phyloP scores from a whole-genome alignment of 1,140 invertebrate genomes.

The Stegodyphus mimosarum region DNA sequence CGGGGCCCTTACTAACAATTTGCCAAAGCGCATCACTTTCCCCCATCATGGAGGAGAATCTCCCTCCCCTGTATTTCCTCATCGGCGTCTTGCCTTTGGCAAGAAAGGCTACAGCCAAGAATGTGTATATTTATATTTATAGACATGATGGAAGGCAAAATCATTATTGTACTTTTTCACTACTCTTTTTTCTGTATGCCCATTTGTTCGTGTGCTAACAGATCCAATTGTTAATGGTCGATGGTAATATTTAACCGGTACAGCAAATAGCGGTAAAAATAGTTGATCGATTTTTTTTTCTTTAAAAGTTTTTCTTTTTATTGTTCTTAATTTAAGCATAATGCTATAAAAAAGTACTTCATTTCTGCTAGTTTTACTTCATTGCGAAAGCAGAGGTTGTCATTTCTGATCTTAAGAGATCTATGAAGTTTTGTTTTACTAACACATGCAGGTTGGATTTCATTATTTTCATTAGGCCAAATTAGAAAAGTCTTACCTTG shows the following conservation, averaged over 20 bases:
- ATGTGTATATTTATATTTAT: conserved; percentile 39
- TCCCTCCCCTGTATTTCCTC: conserved; percentile 5
- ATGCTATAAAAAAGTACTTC: too few relatives aligned
- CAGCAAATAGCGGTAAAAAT: too few relatives aligned
- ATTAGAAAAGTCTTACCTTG: too few relatives aligned
- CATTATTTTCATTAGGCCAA: too few relatives aligned
- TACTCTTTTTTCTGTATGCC: not conserved
- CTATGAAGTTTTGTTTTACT: too few relatives aligned
- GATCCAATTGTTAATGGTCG: not conserved
- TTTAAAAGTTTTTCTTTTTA: too few relatives aligned
- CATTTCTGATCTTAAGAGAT: too few relatives aligned
- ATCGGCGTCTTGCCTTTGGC: not conserved
- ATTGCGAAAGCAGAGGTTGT: too few relatives aligned
- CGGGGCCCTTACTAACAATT: conserved; percentile 40
- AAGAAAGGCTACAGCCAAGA: not conserved
- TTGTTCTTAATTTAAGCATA: too few relatives aligned
- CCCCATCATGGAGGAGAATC: not conserved
- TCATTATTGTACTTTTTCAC: conserved; percentile 26
- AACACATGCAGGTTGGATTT: too few relatives aligned
- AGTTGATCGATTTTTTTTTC: too few relatives aligned
- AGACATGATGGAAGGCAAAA: conserved; percentile 35
- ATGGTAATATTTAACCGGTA: not conserved
- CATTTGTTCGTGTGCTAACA: conserved; percentile 27
- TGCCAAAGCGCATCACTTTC: conserved; percentile 20
- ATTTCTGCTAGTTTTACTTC: too few relatives aligned